Evolutionary conservation across 1,140 invertebrate species (phyloP), one percentile per base, ranked within the genome.

Genomic region (Drosophila nebulosa): DNA sequence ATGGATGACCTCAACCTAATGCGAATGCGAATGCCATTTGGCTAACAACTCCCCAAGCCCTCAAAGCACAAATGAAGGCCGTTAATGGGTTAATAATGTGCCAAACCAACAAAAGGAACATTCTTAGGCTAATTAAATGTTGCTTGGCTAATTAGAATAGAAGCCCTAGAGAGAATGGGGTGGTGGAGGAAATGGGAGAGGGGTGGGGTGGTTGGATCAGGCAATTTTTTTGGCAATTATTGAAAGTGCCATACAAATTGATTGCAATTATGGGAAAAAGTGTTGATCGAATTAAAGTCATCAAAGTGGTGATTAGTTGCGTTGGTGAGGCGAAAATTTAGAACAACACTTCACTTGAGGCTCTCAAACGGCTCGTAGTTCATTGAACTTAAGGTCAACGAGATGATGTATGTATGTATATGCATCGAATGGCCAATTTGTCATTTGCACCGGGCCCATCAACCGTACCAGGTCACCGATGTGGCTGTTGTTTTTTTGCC

Each of bases 71-170:
- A 65, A 69, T 74, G 27, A 32, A 46, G 30, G 62, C 53, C 71
- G 22, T 50, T 76, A 76, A 76, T 76, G 73, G 72, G 65, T 76
- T 76, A 76, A 75, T 76, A 76, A 75, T 75, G 65, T 75, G 73
- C 42, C 58, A 75, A 74, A 57, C 35, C 36, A 68, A 62, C 59
- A 60, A 60, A 30, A 68, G 53, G 75, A 75, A 69, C 51, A 53
- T 76, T 76, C 73, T 76, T 64, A 75, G 73, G 27, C 73, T 76
- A 76, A 76, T 76, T 75, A 76, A 76, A 69, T 69, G 72, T 64
- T 74, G 58, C 53, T 69, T 58, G 51, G 65, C 58, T 76, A 75
- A 75, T 76, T 76, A 61, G 42, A 3, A 50, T 58, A 18, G 32
- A 35, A 56, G 32, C 21, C 42, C 5, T 3, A 21, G 30, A 32